Percentiles rank a stretch among this genome's conserved stretches.
phyloP scores from a whole-genome alignment of 2,113 vertebrate genomes.

The Melanostigma gelatinosum region DNA sequence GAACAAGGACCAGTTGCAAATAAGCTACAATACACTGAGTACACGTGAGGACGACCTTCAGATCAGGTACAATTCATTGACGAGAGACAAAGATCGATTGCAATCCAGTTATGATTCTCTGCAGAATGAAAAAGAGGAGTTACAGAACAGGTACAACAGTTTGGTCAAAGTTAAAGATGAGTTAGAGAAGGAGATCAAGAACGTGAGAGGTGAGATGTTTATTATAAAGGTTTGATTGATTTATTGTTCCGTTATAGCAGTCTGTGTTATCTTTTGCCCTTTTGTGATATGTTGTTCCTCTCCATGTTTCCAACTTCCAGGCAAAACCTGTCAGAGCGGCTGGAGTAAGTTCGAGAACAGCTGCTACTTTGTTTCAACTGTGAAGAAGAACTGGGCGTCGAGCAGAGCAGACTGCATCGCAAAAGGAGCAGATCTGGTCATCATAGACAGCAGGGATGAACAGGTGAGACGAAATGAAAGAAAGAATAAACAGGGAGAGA shows the following conservation, averaged over 20 bases:
- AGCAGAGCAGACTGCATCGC: constrained; percentile 37
- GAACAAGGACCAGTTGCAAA: constrained; percentile 31
- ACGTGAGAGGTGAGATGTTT: constrained; percentile 24
- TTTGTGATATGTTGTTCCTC: background rate
- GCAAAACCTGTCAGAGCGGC: background rate
- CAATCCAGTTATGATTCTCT: constrained; percentile 2
- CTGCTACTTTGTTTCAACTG: constrained; percentile 45
- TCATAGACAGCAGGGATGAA: constrained; percentile 39
- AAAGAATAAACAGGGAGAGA: background rate
- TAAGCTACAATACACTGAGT: background rate
- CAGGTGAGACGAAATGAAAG: constrained; percentile 43
- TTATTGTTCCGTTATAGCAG: background rate
- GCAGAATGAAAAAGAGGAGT: background rate
- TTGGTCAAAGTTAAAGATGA: background rate
- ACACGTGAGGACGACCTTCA: background rate
- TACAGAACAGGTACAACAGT: constrained; percentile 5
- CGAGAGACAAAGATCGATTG: background rate
- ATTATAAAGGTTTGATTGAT: background rate
- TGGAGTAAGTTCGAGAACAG: constrained; percentile 53
- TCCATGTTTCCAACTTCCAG: background rate
- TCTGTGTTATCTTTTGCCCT: background rate
- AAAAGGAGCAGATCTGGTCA: constrained; percentile 37
- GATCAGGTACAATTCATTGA: too few species aligned
- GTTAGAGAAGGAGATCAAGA: constrained; percentile 5
- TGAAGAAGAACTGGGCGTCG: constrained; percentile 28